These are phyloP conservation scores for Ginglymostoma cirratum DNA, from an alignment of 2,113 vertebrate genomes.

Conservation along the genomic window DNA sequence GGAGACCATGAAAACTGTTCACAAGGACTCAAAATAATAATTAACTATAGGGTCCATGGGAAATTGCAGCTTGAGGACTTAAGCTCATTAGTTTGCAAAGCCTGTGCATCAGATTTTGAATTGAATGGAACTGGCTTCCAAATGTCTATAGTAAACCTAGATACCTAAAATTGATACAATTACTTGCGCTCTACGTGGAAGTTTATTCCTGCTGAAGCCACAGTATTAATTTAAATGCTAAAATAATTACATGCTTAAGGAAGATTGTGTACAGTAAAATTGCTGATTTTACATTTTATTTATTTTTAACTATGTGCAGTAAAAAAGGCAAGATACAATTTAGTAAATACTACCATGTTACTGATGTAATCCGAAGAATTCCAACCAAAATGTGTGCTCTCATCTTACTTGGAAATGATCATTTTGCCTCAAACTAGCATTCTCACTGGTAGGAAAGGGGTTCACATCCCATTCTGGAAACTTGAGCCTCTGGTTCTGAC, in stretches of 20 bases:
- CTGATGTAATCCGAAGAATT: neutral
- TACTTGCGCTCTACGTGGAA: neutral
- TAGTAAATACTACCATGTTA: neutral
- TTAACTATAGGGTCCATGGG: neutral
- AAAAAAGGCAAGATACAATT: neutral
- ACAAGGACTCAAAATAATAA: neutral
- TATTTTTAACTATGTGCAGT: too few species aligned
- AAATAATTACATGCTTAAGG: too few species aligned
- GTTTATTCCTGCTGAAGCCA: neutral
- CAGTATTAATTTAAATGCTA: too few species aligned
- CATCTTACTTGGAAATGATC: neutral
- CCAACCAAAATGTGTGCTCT: neutral
- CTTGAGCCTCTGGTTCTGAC: neutral
- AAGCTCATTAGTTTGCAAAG: neutral
- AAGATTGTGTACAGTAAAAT: too few species aligned
- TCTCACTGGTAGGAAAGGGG: neutral
- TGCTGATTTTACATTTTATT: too few species aligned
- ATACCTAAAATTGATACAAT: conserved; percentile 7
- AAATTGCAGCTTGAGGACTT: neutral
- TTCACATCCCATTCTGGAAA: neutral
- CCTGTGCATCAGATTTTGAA: neutral
- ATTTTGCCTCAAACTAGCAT: neutral
- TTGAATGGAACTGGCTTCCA: neutral
- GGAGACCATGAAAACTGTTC: neutral
- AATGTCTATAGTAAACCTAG: neutral